These are phyloP conservation scores for Allacma fusca DNA, from an alignment of 2,888 invertebrate genomes.

Conservation along the genomic window DNA sequence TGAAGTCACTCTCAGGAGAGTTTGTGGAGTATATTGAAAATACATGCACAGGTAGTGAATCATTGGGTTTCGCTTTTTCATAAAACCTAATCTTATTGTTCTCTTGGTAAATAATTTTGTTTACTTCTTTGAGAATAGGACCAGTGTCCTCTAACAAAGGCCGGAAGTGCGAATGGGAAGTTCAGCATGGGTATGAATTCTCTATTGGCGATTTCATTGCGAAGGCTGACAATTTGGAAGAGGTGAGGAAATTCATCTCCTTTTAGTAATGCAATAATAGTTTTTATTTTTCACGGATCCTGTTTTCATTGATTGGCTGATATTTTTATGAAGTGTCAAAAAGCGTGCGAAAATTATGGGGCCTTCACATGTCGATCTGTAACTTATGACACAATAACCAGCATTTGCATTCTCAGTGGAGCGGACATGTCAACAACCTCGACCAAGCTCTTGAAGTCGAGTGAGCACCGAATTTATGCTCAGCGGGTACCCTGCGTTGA, in stretches of 20 bases:
- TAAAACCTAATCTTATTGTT: too few species aligned
- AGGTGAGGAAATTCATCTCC: slow-evolving; percentile 54
- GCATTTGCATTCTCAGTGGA: slow-evolving; percentile 58
- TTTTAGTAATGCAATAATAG: neutral
- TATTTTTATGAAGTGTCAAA: slow-evolving; percentile 62
- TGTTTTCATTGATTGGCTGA: too few species aligned
- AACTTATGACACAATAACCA: slow-evolving; percentile 61
- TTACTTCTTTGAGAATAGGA: slow-evolving; percentile 33
- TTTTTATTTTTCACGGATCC: too few species aligned
- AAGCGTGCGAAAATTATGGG: slow-evolving; percentile 62
- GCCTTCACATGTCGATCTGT: slow-evolving; percentile 64
- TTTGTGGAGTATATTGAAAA: slow-evolving; percentile 82
- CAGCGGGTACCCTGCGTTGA: slow-evolving; percentile 60
- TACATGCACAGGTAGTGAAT: slow-evolving; percentile 69
- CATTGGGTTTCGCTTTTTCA: slow-evolving; percentile 6
- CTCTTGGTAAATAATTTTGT: neutral
- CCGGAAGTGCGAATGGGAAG: slow-evolving; percentile 60
- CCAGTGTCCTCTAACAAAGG: slow-evolving; percentile 54
- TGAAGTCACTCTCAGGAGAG: slow-evolving; percentile 67
- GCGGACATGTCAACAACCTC: slow-evolving; percentile 60
- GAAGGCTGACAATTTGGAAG: slow-evolving; percentile 55
- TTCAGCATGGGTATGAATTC: slow-evolving; percentile 58
- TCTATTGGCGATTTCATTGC: slow-evolving; percentile 58
- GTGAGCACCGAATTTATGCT: slow-evolving; percentile 57
- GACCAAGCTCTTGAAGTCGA: slow-evolving; percentile 52